A percentile compares a stretch with the other conserved stretches of the same genome.
phyloP scores from a whole-genome alignment of 1,140 invertebrate genomes.

The Hycleus phaleratus region DNA sequence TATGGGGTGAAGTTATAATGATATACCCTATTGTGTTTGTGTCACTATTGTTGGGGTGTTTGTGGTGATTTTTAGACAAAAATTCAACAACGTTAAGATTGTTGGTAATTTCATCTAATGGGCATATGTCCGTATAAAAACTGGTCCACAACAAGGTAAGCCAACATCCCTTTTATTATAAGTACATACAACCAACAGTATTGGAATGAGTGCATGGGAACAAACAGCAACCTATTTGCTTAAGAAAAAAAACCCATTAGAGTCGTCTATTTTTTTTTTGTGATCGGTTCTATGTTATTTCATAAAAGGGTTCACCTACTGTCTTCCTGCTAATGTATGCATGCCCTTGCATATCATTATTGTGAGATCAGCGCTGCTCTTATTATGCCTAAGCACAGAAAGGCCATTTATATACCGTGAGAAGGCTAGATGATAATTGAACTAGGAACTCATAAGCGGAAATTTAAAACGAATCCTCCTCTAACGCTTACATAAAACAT shows the following conservation, averaged over 20 bases:
- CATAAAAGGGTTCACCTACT: constrained; percentile 26
- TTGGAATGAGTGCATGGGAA: constrained; percentile 6
- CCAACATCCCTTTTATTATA: constrained; percentile 13
- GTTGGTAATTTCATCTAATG: constrained; percentile 6
- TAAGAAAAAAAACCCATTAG: constrained; percentile 21
- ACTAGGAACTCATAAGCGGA: constrained; percentile 3
- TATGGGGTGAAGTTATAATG: background rate
- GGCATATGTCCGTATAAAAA: constrained; percentile 22
- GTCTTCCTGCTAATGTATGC: constrained; percentile 32
- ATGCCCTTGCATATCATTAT: constrained; percentile 30
- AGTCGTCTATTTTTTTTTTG: constrained; percentile 1
- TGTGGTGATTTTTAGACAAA: no score
- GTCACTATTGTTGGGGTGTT: background rate
- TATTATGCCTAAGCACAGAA: constrained; percentile 18
- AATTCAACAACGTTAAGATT: no score
- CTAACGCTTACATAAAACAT: background rate
- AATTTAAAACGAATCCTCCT: background rate
- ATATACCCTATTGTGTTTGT: background rate
- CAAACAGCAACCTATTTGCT: constrained; percentile 17
- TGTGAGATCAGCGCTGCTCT: constrained; percentile 8
- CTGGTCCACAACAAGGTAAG: constrained; percentile 8
- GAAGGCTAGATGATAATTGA: constrained; percentile 3
- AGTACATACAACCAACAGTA: background rate
- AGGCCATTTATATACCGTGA: constrained; percentile 17
- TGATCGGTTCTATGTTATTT: constrained; percentile 2